Conservation (phyloP, 2,797 vertebrate species). For the Stomatorhinus walkeri region DNA sequence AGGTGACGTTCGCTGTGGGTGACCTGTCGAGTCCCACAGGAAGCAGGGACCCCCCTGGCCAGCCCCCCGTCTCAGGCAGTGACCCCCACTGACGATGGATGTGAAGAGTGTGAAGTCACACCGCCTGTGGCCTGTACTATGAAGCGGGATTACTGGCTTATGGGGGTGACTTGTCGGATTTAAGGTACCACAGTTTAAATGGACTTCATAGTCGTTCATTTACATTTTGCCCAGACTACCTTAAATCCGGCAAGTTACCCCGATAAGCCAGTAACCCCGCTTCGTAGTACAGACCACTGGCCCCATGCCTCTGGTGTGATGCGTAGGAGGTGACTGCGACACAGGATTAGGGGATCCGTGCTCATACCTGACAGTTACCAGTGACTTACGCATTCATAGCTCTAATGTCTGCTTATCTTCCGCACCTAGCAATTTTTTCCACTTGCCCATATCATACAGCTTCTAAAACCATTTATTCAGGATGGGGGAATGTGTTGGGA, state of each 20-base stretch:
- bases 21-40: slow-evolving; percentile 41
- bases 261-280: too few relatives aligned
- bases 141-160: too few relatives aligned
- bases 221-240: too few relatives aligned
- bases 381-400: not conserved
- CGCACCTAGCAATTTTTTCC: not conserved
- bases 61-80: not conserved
- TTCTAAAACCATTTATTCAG: not conserved
- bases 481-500: not conserved
- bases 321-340: not conserved
- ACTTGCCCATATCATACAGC: not conserved
- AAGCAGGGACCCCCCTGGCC: not conserved
- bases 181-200: too few relatives aligned
- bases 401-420: not conserved
- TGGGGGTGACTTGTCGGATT: too few relatives aligned
- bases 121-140: too few relatives aligned
- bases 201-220: too few relatives aligned
- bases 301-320: not conserved
- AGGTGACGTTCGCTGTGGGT: slow-evolving; percentile 51
- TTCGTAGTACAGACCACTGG: not conserved
- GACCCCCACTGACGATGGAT: not conserved
- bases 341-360: not conserved
- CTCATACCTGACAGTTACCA: not conserved
- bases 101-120: not conserved
- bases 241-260: too few relatives aligned